Percentiles rank a stretch among this genome's conserved stretches.
Conservation (phyloP, 2,113 vertebrate species). For the Progne subis region DNA sequence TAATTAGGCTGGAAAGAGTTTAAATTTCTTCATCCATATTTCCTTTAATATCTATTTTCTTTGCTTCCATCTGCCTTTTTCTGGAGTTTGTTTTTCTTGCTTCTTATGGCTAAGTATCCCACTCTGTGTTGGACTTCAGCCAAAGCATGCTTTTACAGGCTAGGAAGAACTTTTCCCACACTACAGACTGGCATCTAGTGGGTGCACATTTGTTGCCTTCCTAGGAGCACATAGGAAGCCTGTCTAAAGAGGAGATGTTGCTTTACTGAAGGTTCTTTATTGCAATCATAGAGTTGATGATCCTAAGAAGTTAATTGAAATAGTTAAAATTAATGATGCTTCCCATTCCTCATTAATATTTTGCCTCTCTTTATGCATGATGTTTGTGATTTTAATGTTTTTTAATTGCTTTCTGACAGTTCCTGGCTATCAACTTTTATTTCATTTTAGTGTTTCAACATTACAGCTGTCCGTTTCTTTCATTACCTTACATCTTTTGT, state of each 20-base stretch:
- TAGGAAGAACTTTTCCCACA: constrained; percentile 1
- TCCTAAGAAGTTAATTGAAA: background rate
- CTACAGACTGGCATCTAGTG: constrained; percentile 35
- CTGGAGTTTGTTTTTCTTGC: constrained; percentile 28
- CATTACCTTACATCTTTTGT: background rate
- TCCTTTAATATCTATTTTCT: constrained; percentile 33
- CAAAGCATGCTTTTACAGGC: background rate
- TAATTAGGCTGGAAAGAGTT: background rate
- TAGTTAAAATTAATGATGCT: background rate
- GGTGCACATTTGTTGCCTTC: background rate
- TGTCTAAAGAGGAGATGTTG: background rate
- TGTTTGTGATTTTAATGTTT: background rate
- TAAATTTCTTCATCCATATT: background rate
- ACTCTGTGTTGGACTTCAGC: constrained; percentile 27
- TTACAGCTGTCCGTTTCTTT: constrained; percentile 7
- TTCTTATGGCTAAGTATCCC: constrained; percentile 23
- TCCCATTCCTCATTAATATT: background rate
- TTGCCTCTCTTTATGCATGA: background rate
- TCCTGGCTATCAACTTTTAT: background rate
- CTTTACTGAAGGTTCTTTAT: background rate
- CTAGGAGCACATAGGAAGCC: background rate
- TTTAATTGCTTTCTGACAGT: constrained; percentile 9
- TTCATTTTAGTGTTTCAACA: constrained; percentile 7
- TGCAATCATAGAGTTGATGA: background rate
- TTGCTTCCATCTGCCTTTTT: constrained; percentile 24